These are phyloP conservation scores for Merluccius polli DNA, from an alignment of 2,797 vertebrate genomes.

Conservation along the genomic window DNA sequence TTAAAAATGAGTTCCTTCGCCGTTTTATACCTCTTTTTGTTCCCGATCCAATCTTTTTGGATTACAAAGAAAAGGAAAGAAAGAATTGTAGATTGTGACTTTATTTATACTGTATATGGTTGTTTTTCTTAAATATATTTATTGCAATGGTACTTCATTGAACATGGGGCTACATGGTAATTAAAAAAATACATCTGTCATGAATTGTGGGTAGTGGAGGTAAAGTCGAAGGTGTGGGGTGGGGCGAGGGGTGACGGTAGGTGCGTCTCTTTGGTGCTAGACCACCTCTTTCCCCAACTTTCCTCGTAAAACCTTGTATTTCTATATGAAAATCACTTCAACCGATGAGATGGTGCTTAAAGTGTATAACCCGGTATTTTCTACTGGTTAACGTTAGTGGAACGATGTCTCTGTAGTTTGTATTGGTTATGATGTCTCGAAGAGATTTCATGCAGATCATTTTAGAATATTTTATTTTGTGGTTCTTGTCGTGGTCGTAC, in stretches of 20 bases:
- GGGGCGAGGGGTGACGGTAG: slow-evolving; percentile 34
- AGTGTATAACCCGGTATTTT: slow-evolving; percentile 64
- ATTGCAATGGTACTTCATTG: slow-evolving; percentile 74
- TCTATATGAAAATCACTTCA: slow-evolving; percentile 58
- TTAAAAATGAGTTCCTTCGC: slow-evolving; percentile 56
- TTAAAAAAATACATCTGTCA: slow-evolving; percentile 65
- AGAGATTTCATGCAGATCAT: slow-evolving; percentile 55
- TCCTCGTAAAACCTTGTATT: slow-evolving; percentile 60
- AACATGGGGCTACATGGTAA: slow-evolving; percentile 69
- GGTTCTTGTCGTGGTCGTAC: slow-evolving; percentile 60
- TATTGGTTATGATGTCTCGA: slow-evolving; percentile 45
- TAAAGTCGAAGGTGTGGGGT: too few relatives aligned
- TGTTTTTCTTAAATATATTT: slow-evolving; percentile 75
- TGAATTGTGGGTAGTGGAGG: slow-evolving; percentile 63
- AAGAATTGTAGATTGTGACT: slow-evolving; percentile 73
- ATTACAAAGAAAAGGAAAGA: slow-evolving; percentile 52
- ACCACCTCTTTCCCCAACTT: slow-evolving; percentile 61
- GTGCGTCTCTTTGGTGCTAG: slow-evolving; percentile 73
- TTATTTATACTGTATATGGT: slow-evolving; percentile 79
- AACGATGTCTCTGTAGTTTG: slow-evolving; percentile 80
- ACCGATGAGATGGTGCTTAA: slow-evolving; percentile 72
- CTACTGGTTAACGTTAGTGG: slow-evolving; percentile 58
- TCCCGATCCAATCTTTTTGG: slow-evolving; percentile 51
- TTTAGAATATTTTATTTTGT: slow-evolving; percentile 38
- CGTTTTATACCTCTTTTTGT: slow-evolving; percentile 71